Percentiles rank a stretch among this genome's conserved stretches.
phyloP scores from a whole-genome alignment of 1,140 invertebrate genomes.

The Scaptodrosophila lebanonensis region DNA sequence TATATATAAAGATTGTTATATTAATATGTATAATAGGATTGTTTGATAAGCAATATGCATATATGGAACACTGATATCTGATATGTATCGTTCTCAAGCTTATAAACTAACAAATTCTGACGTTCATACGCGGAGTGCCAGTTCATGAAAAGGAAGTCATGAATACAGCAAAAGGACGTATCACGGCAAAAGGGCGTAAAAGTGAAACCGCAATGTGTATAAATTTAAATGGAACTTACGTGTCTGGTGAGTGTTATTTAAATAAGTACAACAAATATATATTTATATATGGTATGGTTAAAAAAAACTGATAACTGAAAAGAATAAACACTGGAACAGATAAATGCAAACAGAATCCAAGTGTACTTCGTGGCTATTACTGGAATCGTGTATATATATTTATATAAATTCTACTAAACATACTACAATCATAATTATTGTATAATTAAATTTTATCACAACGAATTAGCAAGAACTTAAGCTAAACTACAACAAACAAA shows the following conservation, averaged over 20 bases:
- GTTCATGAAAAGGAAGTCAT: not conserved
- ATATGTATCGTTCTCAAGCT: slow-evolving; percentile 65
- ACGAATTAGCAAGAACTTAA: slow-evolving; percentile 71
- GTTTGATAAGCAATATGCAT: slow-evolving; percentile 23
- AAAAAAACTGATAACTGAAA: slow-evolving; percentile 13
- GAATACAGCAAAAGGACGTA: no score
- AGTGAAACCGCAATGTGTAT: no score
- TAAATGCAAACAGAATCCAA: not conserved
- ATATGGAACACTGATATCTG: slow-evolving; percentile 49
- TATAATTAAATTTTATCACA: slow-evolving; percentile 72
- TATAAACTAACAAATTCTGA: slow-evolving; percentile 42
- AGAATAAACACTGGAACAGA: slow-evolving; percentile 8
- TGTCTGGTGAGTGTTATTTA: no score
- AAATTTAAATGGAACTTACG: no score
- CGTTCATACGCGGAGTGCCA: no score
- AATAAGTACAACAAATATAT: no score
- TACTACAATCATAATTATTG: slow-evolving; percentile 60
- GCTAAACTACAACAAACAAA: slow-evolving; percentile 67
- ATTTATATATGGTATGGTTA: not conserved
- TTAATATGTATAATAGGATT: slow-evolving; percentile 51
- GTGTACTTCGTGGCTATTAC: slow-evolving; percentile 44
- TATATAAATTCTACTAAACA: slow-evolving; percentile 69
- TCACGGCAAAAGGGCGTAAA: no score
- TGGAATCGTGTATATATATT: slow-evolving; percentile 66
- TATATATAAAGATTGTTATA: no score